Conservation (phyloP, 2,113 vertebrate genomes). For the Speoplatyrhinus poulsoni region DNA sequence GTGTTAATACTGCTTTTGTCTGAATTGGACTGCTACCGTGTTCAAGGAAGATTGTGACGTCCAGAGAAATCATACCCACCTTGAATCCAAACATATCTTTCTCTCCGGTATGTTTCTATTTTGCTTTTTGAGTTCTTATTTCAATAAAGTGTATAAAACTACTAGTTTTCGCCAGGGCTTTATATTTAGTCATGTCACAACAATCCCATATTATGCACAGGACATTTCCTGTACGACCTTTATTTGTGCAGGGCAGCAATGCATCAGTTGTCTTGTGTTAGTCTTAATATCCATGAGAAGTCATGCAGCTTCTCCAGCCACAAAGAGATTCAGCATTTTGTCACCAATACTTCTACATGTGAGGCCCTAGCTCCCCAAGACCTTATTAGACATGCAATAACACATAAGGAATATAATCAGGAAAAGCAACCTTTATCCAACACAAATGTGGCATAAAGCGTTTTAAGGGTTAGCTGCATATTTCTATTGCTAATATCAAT, state of each 20-base stretch:
- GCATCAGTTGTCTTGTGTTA: not conserved
- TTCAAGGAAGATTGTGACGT: not conserved
- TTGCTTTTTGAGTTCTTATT: too few relatives aligned
- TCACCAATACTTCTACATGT: conserved; percentile 4
- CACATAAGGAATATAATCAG: not conserved
- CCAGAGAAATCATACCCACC: too few relatives aligned
- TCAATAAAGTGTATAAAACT: too few relatives aligned
- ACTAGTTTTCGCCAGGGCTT: too few relatives aligned
- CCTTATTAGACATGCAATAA: conserved; percentile 11
- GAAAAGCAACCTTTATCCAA: not conserved
- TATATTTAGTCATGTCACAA: too few relatives aligned
- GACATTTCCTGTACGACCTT: not conserved
- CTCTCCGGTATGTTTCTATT: too few relatives aligned
- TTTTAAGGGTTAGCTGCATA: conserved; percentile 7
- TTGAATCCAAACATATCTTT: too few relatives aligned
- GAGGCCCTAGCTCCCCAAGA: conserved; percentile 1
- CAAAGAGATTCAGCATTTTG: conserved; percentile 9
- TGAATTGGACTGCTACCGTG: not conserved
- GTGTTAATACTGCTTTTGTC: not conserved
- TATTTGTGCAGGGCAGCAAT: not conserved
- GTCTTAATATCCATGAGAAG: not conserved
- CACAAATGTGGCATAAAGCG: conserved; percentile 6
- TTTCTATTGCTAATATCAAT: conserved; percentile 23
- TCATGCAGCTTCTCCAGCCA: not conserved
- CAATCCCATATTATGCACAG: too few relatives aligned